Evolutionary conservation across 2,113 vertebrate genomes (phyloP).

Genomic region (Elgaria multicarinata): DNA sequence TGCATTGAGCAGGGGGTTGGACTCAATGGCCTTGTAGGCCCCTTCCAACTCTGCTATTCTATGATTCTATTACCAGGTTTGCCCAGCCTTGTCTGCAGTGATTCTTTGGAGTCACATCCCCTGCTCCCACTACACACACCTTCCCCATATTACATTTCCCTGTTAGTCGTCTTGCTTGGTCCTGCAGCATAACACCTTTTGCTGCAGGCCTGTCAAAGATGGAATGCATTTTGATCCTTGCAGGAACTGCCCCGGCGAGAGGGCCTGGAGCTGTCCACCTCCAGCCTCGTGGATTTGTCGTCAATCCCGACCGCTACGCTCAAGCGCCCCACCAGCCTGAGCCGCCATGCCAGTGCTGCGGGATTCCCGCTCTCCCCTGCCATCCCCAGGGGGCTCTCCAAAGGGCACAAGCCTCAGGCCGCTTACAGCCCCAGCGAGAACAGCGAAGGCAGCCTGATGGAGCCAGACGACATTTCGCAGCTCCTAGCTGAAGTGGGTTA

Average conservation of each 20-base stretch:
- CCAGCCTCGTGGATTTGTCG: conserved; percentile 71
- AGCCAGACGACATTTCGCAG: conserved; percentile 90
- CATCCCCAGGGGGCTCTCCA: conserved; percentile 77
- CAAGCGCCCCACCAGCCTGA: conserved; percentile 90
- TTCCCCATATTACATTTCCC: too few species aligned
- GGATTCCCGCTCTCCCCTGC: conserved; percentile 83
- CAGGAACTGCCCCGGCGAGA: conserved; percentile 89
- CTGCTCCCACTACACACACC: too few species aligned
- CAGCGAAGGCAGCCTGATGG: conserved; percentile 75
- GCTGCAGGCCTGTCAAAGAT: not conserved
- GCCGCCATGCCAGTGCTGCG: conserved; percentile 90
- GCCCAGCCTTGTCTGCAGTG: too few species aligned
- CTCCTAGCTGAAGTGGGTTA: conserved; percentile 86
- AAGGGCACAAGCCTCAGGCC: conserved; percentile 79
- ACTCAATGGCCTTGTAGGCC: too few species aligned
- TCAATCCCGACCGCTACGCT: conserved; percentile 80
- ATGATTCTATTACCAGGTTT: too few species aligned
- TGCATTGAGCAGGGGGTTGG: too few species aligned
- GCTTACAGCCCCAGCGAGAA: conserved; percentile 73
- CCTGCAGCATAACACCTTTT: not conserved
- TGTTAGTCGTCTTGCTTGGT: too few species aligned
- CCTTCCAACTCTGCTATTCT: too few species aligned
- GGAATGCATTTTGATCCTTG: conserved; percentile 52
- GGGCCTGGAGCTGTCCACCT: conserved; percentile 60
- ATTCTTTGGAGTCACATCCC: not conserved